phyloP scores from a whole-genome alignment of 1,140 invertebrate species.

The Glossosoma conforme region DNA sequence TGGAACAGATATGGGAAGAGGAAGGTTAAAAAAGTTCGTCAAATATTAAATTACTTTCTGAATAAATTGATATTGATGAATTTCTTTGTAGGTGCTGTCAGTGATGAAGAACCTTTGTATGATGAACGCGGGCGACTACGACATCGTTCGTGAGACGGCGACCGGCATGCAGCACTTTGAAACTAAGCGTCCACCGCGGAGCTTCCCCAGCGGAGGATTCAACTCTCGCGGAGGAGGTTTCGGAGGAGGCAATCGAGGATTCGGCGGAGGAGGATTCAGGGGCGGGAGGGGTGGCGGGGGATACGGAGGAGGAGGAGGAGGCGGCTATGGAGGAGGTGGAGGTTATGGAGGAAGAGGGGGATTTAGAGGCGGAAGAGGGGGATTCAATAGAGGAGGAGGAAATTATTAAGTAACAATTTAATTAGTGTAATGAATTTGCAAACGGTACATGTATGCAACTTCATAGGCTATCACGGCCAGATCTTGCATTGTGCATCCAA shows the following conservation, averaged over 20 bases:
- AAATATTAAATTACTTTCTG: no score
- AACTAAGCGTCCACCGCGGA: constrained; percentile 35
- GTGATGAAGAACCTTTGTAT: constrained; percentile 65
- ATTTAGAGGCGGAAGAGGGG: constrained; percentile 20
- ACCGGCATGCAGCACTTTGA: constrained; percentile 38
- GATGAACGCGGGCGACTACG: constrained; percentile 66
- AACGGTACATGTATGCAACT: no score
- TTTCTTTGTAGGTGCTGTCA: constrained; percentile 50
- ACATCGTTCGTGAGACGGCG: constrained; percentile 52
- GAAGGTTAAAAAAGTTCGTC: neutral
- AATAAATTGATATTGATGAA: constrained; percentile 18
- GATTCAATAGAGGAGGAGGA: constrained; percentile 26
- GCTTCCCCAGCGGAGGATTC: constrained; percentile 35
- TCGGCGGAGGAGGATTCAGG: constrained; percentile 15
- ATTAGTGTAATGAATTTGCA: no score
- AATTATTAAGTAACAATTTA: constrained; percentile 24
- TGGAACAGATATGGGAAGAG: constrained; percentile 1
- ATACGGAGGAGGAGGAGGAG: constrained; percentile 24
- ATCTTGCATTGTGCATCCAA: no score
- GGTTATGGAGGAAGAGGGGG: constrained; percentile 15
- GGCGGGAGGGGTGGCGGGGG: constrained; percentile 31
- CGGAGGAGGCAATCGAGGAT: constrained; percentile 32
- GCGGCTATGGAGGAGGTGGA: constrained; percentile 21
- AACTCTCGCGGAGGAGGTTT: constrained; percentile 33
- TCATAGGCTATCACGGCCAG: no score